Base-by-base conservation (phyloP, 2,888 invertebrate species). In the Drosophila yooni region DNA sequence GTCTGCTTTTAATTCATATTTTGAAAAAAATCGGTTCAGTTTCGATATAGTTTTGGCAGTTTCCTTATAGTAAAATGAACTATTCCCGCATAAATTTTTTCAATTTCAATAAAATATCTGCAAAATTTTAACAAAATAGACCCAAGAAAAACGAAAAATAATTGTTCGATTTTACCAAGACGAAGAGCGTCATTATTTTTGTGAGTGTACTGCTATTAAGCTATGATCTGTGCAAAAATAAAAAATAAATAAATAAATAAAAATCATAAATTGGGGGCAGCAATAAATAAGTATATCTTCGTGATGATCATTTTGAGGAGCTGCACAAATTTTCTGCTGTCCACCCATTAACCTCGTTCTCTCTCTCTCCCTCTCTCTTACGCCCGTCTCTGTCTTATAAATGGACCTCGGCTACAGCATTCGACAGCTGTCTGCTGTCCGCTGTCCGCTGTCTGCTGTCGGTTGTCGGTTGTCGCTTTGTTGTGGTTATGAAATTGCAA, bases 401-500 rank as follows among this genome's bases (percentile, higher is more conserved):
- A 73, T 65, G 73, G 38, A 61, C 27, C 38, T 38, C 65, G 38
- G 38, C 46, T 65, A 38, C 64, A 13, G 18, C 18, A 36, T 15
- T 36, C 36, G 36, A 36, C 36, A 29, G 64, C 63, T 63, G 62
- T 43, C 58, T n/a, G 56, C 51, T 34, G 10, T 29, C 29, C 51
- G 29, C 27, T 21, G 51, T 18, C 50, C 0, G 27, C 18, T 52
- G 53, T 36, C 53, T n/a, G 27, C 11, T 58, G 67, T 65, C 52
- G 64, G 61, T 51, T 50, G 43, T 56, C 60, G 54, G 63, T 51
- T 50, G 43, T 56, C 60, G 54, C 74, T 88, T 81, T 85, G 81
- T 88, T 85, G 84, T 85, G 88, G 88, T 85, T 85, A 83, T 85
- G 80, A 85, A 85, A 85, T 85, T 74, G 83, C 84, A 83, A 84